phyloP scores from a whole-genome alignment of 2,888 invertebrate species.

The Anorthoa munda region DNA sequence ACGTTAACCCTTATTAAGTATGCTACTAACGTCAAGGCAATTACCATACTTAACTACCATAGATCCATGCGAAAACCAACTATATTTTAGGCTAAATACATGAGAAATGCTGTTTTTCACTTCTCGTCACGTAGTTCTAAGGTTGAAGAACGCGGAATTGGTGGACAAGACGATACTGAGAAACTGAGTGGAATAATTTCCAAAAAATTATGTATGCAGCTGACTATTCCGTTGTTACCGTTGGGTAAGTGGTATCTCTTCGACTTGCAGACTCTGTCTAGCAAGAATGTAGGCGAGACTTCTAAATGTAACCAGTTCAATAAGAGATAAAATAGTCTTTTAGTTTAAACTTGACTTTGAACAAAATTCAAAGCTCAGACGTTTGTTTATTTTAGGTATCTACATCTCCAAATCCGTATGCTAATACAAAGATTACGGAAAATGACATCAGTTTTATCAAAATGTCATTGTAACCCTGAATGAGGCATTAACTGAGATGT shows the following conservation, averaged over 20 bases:
- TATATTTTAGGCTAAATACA: conserved; percentile 76
- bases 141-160: conserved; percentile 78
- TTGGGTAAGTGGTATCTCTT: conserved; percentile 44
- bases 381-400: not conserved
- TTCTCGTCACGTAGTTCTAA: conserved; percentile 77
- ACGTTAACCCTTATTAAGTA: conserved; percentile 69
- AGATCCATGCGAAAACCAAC: conserved; percentile 65
- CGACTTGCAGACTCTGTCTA: conserved; percentile 47
- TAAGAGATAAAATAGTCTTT: conserved; percentile 19
- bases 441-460: conserved; percentile 55
- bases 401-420: conserved; percentile 27
- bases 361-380: not conserved
- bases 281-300: conserved; percentile 20
- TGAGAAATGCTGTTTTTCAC: conserved; percentile 69
- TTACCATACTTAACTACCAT: conserved; percentile 78
- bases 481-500: conserved; percentile 16
- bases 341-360: not conserved
- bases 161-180: conserved; percentile 62
- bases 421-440: conserved; percentile 24
- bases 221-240: conserved; percentile 55
- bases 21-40: conserved; percentile 70
- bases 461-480: conserved; percentile 58
- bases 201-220: conserved; percentile 67
- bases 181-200: conserved; percentile 67
- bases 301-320: conserved; percentile 43